Percentiles rank a stretch among this genome's conserved stretches.
phyloP scores from a whole-genome alignment of 2,113 vertebrate species.

The Anhinga rufa region DNA sequence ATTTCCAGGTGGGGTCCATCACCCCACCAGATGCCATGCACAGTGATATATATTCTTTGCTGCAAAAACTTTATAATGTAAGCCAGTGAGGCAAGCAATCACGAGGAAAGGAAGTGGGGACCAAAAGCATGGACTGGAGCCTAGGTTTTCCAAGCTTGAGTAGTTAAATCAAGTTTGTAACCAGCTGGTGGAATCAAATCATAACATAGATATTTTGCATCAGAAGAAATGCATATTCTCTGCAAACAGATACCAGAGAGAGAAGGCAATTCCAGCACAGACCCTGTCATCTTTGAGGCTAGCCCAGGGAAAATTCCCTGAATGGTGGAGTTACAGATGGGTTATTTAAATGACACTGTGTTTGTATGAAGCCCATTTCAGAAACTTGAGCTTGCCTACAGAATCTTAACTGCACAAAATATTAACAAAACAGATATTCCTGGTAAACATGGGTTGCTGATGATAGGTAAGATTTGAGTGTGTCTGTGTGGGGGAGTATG shows the following conservation, averaged over 20 bases:
- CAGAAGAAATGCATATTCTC: background rate
- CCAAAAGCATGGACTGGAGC: background rate
- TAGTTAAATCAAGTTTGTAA: background rate
- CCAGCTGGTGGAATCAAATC: background rate
- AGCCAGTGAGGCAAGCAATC: background rate
- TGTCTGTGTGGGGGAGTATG: background rate
- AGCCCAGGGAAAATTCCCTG: background rate
- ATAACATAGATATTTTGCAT: background rate
- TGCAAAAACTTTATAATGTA: background rate
- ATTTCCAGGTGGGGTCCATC: background rate
- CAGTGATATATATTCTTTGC: background rate
- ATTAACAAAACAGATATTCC: background rate
- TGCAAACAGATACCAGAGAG: background rate
- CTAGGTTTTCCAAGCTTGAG: background rate
- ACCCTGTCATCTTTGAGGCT: background rate
- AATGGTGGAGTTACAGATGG: background rate
- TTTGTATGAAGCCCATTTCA: background rate
- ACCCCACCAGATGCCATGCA: fast-evolving
- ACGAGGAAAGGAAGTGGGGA: background rate
- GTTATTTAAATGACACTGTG: background rate
- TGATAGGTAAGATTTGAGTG: too few species aligned
- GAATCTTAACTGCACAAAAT: background rate
- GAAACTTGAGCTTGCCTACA: background rate
- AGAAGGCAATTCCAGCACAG: background rate
- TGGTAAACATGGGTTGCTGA: background rate